Evolutionary conservation across 1,140 invertebrate species (phyloP).

Genomic region (Antheraea mylitta): DNA sequence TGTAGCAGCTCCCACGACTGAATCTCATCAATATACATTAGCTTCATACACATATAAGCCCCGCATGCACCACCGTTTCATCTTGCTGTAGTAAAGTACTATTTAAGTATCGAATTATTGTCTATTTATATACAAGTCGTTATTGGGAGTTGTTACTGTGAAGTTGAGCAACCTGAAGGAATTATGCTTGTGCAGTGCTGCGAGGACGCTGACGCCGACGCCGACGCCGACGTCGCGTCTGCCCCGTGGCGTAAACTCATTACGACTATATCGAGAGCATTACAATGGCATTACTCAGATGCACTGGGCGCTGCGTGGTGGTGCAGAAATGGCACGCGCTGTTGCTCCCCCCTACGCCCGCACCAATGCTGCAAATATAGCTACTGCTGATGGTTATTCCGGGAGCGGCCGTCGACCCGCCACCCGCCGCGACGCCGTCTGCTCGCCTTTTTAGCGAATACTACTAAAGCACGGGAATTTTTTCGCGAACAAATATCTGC

Average conservation of each 20-base stretch:
- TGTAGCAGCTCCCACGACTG: constrained; percentile 50
- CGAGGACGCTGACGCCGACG: constrained; percentile 30
- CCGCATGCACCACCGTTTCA: constrained; percentile 17
- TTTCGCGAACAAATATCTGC: constrained; percentile 68
- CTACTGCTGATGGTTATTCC: constrained; percentile 73
- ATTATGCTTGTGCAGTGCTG: background rate
- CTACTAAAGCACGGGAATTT: constrained; percentile 61
- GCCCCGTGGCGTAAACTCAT: constrained; percentile 41
- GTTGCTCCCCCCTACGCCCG: constrained; percentile 49
- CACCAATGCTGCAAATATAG: constrained; percentile 69
- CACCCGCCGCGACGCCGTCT: constrained; percentile 76
- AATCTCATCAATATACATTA: constrained; percentile 65
- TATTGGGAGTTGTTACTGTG: background rate
- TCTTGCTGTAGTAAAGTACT: constrained; percentile 17
- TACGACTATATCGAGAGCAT: constrained; percentile 71
- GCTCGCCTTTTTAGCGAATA: constrained; percentile 74
- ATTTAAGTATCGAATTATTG: background rate
- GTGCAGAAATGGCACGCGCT: constrained; percentile 73
- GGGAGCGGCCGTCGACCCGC: constrained; percentile 74
- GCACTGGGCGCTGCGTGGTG: constrained; percentile 67
- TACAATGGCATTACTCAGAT: constrained; percentile 78
- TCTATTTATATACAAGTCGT: background rate
- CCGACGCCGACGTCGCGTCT: constrained; percentile 62
- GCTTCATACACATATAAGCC: constrained; percentile 31
- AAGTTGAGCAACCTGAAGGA: background rate